Evolutionary conservation across 2,888 invertebrate genomes (phyloP).

Genomic region (Callyntrura guangdongensis): DNA sequence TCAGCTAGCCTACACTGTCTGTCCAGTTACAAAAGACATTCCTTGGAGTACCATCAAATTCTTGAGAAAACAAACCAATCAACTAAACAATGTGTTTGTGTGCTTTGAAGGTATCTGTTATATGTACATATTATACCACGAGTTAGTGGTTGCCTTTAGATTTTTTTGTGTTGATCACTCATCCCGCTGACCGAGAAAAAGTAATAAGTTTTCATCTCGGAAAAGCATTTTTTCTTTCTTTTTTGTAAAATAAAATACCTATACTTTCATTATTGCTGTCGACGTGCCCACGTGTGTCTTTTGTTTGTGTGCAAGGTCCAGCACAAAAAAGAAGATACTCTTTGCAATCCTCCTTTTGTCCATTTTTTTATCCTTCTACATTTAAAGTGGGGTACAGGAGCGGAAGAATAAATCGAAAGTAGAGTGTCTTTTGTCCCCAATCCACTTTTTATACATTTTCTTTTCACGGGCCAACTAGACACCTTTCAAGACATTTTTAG

Average conservation of each 20-base stretch:
- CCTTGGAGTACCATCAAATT: constrained; percentile 63
- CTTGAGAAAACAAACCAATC: constrained; percentile 68
- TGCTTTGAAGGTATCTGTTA: not conserved
- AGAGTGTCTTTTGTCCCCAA: constrained; percentile 23
- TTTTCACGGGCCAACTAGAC: not conserved
- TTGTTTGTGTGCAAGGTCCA: no score
- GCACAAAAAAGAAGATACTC: no score
- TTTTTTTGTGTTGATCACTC: constrained; percentile 51
- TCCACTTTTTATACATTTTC: not conserved
- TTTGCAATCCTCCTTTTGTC: no score
- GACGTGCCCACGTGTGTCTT: not conserved
- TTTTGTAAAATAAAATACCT: not conserved
- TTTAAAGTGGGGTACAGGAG: not conserved
- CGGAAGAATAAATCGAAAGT: constrained; percentile 36
- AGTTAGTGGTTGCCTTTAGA: not conserved
- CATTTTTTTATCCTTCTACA: not conserved
- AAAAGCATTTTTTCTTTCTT: not conserved
- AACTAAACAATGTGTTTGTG: constrained; percentile 14
- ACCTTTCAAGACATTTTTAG: not conserved
- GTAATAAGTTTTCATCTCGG: constrained; percentile 43
- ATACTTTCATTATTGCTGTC: constrained; percentile 28
- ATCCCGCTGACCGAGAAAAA: constrained; percentile 36
- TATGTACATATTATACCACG: not conserved
- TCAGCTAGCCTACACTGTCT: constrained; percentile 7
- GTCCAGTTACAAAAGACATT: constrained; percentile 27